phyloP scores from a whole-genome alignment of 2,888 invertebrate species.

The Heliconius sara region DNA sequence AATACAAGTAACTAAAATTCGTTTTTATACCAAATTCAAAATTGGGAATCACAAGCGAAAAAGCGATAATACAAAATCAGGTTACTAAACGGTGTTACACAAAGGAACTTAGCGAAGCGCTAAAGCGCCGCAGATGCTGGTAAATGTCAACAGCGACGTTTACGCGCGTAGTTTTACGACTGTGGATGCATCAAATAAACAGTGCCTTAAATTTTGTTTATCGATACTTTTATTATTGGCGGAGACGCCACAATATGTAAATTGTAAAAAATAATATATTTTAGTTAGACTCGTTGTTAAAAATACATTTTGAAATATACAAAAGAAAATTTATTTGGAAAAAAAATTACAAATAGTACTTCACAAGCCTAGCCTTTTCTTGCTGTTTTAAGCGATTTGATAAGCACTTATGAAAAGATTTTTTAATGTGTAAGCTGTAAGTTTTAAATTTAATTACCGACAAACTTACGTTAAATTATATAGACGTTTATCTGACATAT shows the following conservation, averaged over 20 bases:
- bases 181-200: conserved; percentile 74
- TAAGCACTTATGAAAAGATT: not conserved
- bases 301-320: too few species aligned
- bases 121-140: conserved; percentile 81
- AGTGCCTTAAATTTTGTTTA: conserved; percentile 60
- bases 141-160: conserved; percentile 79
- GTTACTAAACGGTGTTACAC: conserved; percentile 71
- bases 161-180: conserved; percentile 83
- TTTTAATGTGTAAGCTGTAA: not conserved
- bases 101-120: conserved; percentile 73
- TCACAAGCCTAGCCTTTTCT: not conserved
- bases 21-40: not conserved
- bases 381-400: not conserved
- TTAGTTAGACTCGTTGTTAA: not conserved
- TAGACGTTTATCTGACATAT: conserved; percentile 24
- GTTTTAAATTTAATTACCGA: not conserved
- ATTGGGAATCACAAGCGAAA: conserved; percentile 37
- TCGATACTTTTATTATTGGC: not conserved
- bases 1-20: not conserved
- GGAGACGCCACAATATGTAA: too few species aligned
- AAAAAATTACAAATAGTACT: too few species aligned
- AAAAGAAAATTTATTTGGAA: too few species aligned
- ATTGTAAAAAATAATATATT: not conserved
- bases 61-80: conserved; percentile 60
- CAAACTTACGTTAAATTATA: not conserved